Evolutionary conservation across 1,140 invertebrate species (phyloP), one percentile per base, ranked within the genome.

Genomic region (Heliconius melpomene): DNA sequence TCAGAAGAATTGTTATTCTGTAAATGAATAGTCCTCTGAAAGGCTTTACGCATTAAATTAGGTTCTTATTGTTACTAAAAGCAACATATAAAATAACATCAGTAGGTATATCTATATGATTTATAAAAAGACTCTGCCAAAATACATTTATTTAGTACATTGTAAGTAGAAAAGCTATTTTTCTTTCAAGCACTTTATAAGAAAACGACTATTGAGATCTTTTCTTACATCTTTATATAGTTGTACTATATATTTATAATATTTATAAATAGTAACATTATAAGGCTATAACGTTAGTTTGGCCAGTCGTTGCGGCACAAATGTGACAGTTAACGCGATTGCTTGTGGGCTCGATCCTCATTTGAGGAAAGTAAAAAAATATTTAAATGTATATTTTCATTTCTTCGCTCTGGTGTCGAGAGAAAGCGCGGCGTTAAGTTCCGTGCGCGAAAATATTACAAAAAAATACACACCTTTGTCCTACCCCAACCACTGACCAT

Each of bases 401-500:
- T 40, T 40, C 9, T 11, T 40, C 38, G 9, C 38, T 40, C 8
- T 40, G 11, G 38, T 40, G 38, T 13, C 9, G 2, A 46, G 40
- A 0, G 8, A 46, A 46, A 46, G 11, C 40, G 13, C 13, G 50
- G 16, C 16, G 18, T 52, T 52, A 18, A 52, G 18, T 52, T 52
- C 18, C 18, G 18, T 36, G 32, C 32, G 6, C 32, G 6, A 36
- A 57, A 57, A 9, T 23, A 57, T 46, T 46, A 46, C 13, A 57
- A 57, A 23, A 23, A 23, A 57, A n/a, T 52, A 52, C 50, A 20
- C 50, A 91, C 91, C 85, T 82, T 70, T n/a, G 81, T 88, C 23
- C 88, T 83, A 23, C 93, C 93, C 93, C 93, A 94, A 0, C 91
- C 91, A 60, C 90, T 92, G 36, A 93, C 91, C 20, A 83, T 29